These are phyloP conservation scores for Peromyscus leucopus DNA, from an alignment of 2,113 vertebrate species.

Conservation along the genomic window DNA sequence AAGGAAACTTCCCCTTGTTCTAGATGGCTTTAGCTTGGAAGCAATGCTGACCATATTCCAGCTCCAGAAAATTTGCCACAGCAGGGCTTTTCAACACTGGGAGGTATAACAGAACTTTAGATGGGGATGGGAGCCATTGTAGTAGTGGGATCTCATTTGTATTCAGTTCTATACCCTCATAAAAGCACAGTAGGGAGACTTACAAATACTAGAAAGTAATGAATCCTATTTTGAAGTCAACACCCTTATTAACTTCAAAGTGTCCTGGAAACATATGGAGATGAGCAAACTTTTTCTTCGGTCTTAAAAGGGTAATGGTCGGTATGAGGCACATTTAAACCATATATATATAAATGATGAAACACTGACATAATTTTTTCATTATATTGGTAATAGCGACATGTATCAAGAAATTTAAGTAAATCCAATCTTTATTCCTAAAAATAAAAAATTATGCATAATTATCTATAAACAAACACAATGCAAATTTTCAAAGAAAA, in stretches of 20 bases:
- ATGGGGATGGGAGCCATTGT: not conserved
- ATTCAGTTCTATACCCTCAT: not conserved
- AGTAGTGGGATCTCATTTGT: not conserved
- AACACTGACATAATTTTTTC: not conserved
- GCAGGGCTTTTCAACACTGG: slow-evolving; percentile 91
- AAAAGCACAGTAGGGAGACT: not conserved
- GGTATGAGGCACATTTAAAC: slow-evolving; percentile 31
- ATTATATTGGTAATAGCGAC: not conserved
- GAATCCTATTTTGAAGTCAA: not conserved
- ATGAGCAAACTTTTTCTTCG: slow-evolving; percentile 37
- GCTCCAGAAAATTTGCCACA: slow-evolving; percentile 93
- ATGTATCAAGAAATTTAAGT: not conserved
- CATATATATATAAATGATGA: not conserved
- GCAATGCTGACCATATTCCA: slow-evolving; percentile 91
- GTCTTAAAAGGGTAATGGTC: not conserved
- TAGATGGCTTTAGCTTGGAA: slow-evolving; percentile 89
- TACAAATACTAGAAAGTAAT: slow-evolving; percentile 36
- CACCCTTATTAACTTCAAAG: slow-evolving; percentile 32
- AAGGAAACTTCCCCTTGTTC: slow-evolving; percentile 85
- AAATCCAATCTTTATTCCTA: not conserved
- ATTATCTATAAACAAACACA: slow-evolving; percentile 35
- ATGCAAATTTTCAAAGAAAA: not conserved
- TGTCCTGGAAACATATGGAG: slow-evolving; percentile 51
- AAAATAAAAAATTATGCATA: not conserved
- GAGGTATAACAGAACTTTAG: slow-evolving; percentile 87